Evolutionary conservation across 2,888 invertebrate genomes (phyloP).

Genomic region (Leptarthrus brevirostris): DNA sequence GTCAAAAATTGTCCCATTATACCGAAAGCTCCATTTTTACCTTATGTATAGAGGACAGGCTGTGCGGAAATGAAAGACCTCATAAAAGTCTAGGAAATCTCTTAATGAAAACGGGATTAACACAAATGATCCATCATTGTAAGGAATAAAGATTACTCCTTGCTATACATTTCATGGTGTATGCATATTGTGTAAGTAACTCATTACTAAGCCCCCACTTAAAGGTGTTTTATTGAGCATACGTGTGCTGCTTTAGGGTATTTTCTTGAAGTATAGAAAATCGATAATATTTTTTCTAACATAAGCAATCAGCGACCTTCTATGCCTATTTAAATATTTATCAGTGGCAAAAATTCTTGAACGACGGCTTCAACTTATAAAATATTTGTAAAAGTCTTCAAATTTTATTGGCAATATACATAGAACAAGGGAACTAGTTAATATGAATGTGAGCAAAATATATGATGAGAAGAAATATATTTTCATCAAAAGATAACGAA

Average conservation of each 20-base stretch:
- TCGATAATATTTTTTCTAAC: conserved; percentile 8
- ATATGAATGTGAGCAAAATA: no score
- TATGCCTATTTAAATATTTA: no score
- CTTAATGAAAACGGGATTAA: conserved; percentile 38
- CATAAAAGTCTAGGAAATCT: conserved; percentile 34
- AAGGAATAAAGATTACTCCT: not conserved
- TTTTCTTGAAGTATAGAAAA: not conserved
- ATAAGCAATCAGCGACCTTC: no score
- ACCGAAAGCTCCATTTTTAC: not conserved
- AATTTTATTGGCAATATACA: no score
- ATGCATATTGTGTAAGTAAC: conserved; percentile 33
- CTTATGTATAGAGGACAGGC: not conserved
- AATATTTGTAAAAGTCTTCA: no score
- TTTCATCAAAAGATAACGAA: no score
- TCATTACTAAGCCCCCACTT: conserved; percentile 34
- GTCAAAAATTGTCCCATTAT: conserved; percentile 29
- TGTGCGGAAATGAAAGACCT: conserved; percentile 13
- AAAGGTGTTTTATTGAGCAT: conserved; percentile 34
- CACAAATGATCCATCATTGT: conserved; percentile 40
- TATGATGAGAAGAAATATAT: no score
- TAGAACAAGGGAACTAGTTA: no score
- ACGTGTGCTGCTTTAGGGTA: conserved; percentile 11
- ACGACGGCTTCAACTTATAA: no score
- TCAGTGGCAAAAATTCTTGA: no score
- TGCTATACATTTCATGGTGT: conserved; percentile 5